These are phyloP conservation scores for Drosophila melanica DNA, from an alignment of 1,140 invertebrate genomes.

Conservation along the genomic window DNA sequence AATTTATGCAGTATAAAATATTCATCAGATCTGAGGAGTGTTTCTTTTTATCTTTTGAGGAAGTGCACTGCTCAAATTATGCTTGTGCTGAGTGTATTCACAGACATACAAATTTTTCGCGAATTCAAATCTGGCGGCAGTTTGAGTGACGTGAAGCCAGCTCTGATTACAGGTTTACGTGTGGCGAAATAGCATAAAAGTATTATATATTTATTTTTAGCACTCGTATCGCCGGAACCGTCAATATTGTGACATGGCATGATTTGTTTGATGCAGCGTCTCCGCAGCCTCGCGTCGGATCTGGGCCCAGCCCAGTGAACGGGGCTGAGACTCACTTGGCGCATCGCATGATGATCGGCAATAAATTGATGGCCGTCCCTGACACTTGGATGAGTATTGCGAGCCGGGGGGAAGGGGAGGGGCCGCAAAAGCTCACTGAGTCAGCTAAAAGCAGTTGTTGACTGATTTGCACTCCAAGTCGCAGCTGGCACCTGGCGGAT, in stretches of 20 bases:
- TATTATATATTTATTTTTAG: conserved; percentile 43
- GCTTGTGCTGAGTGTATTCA: conserved; percentile 20
- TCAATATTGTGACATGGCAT: conserved; percentile 74
- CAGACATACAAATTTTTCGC: neutral
- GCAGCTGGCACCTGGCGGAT: conserved; percentile 19
- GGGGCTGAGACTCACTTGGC: conserved; percentile 14
- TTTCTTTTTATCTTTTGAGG: neutral
- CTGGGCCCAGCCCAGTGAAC: neutral
- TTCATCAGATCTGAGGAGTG: conserved; percentile 34
- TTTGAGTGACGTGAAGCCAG: conserved; percentile 18
- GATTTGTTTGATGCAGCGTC: conserved; percentile 58
- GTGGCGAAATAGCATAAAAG: conserved; percentile 2
- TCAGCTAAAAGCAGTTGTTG: conserved; percentile 70
- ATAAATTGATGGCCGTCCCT: conserved; percentile 62
- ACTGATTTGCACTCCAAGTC: conserved; percentile 28
- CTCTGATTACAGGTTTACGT: conserved; percentile 38
- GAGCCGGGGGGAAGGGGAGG: neutral
- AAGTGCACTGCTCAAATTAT: conserved; percentile 18
- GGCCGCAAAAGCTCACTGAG: conserved; percentile 43
- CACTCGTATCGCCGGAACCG: conserved; percentile 50
- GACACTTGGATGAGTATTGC: conserved; percentile 11
- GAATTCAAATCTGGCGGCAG: conserved; percentile 28
- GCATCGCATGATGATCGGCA: conserved; percentile 74
- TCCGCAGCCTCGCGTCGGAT: neutral
- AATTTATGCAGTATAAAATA: conserved; percentile 55